Percentiles rank a stretch among this genome's conserved stretches.
Conservation (phyloP, 92 coral and sea anemone genomes). For the Palythoa grandiflora region DNA sequence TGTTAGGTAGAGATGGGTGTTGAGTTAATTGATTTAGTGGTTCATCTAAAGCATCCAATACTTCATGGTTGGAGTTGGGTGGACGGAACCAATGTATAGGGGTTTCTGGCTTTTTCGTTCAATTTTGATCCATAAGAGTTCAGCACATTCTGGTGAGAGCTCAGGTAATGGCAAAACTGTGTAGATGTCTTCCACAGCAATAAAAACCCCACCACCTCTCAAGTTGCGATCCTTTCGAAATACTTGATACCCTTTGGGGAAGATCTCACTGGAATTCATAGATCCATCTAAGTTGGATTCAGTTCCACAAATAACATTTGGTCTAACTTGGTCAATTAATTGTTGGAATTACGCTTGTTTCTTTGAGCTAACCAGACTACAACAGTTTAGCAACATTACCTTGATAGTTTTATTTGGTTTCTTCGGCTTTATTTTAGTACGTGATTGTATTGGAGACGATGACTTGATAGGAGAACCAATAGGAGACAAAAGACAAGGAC, state of each 20-base stretch:
- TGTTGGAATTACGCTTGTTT: conserved; percentile 2
- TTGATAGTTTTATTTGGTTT: background rate
- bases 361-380: background rate
- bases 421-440: background rate
- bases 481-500: background rate
- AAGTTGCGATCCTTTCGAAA: conserved; percentile 23
- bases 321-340: conserved; percentile 2
- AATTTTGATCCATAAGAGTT: background rate
- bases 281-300: conserved; percentile 11
- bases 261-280: conserved; percentile 4
- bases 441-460: conserved; percentile 17
- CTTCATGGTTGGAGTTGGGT: background rate
- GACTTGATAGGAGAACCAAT: conserved; percentile 22
- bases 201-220: conserved; percentile 24
- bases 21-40: conserved; percentile 1
- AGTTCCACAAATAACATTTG: conserved; percentile 22
- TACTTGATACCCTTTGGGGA: conserved; percentile 6
- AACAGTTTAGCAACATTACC: background rate
- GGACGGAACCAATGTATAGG: conserved; percentile 15
- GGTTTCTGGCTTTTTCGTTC: conserved; percentile 12
- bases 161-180: conserved; percentile 11
- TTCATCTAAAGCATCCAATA: background rate
- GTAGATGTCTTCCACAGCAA: conserved; percentile 9
- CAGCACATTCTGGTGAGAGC: background rate
- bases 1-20: conserved; percentile 3